phyloP scores from a whole-genome alignment of 2,797 vertebrate species.

The Danio albolineatus region DNA sequence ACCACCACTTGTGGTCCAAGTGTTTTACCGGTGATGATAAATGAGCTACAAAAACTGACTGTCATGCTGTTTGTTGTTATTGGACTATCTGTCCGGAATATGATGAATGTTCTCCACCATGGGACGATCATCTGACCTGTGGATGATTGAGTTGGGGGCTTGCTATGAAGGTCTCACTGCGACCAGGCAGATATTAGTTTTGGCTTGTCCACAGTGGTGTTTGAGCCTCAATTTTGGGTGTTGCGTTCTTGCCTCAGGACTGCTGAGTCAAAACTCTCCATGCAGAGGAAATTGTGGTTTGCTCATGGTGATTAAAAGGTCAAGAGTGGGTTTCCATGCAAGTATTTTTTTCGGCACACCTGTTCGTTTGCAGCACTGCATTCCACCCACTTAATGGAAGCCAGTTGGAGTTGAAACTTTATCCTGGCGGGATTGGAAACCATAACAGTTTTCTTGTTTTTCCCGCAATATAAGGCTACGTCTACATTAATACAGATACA shows the following conservation, averaged over 20 bases:
- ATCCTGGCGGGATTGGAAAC: neutral
- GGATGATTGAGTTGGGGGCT: neutral
- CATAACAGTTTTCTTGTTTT: neutral
- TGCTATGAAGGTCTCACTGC: neutral
- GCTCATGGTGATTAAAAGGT: slow-evolving; percentile 51
- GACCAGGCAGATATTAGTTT: neutral
- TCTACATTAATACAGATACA: neutral
- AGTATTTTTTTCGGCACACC: slow-evolving; percentile 31
- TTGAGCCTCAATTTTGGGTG: slow-evolving; percentile 6
- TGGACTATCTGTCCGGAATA: slow-evolving; percentile 29
- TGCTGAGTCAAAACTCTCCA: slow-evolving; percentile 29
- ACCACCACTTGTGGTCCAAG: slow-evolving; percentile 1
- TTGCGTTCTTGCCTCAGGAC: neutral
- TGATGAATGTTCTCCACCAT: neutral
- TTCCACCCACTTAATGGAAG: slow-evolving; percentile 40
- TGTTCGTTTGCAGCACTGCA: slow-evolving; percentile 40
- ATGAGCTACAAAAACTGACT: slow-evolving; percentile 17
- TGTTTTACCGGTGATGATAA: slow-evolving; percentile 31
- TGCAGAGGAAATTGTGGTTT: slow-evolving; percentile 59
- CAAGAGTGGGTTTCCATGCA: slow-evolving; percentile 47
- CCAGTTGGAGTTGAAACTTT: slow-evolving; percentile 14
- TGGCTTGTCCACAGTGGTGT: neutral
- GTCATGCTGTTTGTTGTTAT: slow-evolving; percentile 21
- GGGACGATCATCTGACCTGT: slow-evolving; percentile 16
- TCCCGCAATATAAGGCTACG: neutral